Evolutionary conservation across 2,113 vertebrate species (phyloP), one percentile per base, ranked within the genome.

Genomic region (Phyllopteryx taeniolatus): DNA sequence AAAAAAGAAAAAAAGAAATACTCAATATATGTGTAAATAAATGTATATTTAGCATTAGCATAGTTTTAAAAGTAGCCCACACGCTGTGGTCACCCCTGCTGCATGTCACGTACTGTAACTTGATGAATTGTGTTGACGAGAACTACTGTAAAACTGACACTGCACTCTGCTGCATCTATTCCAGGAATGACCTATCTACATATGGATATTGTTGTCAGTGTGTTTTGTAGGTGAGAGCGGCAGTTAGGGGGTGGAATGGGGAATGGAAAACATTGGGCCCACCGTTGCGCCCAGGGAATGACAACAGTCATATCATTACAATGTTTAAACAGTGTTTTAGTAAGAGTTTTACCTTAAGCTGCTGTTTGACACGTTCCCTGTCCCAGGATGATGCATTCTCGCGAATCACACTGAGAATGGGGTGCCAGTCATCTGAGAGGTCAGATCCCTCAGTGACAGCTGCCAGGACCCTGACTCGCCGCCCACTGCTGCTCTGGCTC

Each of bases 361-460:
- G 95, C 73, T 95, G 87, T 20, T 67, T 87, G 35, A 98, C 92
- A 0, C 92, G 88, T 0, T 91, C 81, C 0, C 83, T 88, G 69
- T 98, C 95, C 96, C 96, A 97, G 80, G 94, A 93, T 17, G 93
- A 90, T 46, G 94, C 85, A 57, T 98, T 98, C 79, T 91, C 89
- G 66, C 88, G 90, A 61, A 97, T 93, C 77, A 96, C 92, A 1
- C 62, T 90, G 71, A 99, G 92, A 86, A 98, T 98, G 49, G 93
- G 85, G 8, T 93, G 92, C 96, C 97, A 98, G 88, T 96, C 90
- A 68, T 95, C 91, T 0, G 96, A 98, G 75, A 97, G 79, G 0
- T 96, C 92, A 0, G 93, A 85, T 60, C 96, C 96, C 20, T 96
- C 95, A 0, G 95, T 97, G 77, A 98, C 93, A 0, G 96, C 97